Evolutionary conservation across 1,140 invertebrate species (phyloP).

Genomic region (Drosophila paulistorum): DNA sequence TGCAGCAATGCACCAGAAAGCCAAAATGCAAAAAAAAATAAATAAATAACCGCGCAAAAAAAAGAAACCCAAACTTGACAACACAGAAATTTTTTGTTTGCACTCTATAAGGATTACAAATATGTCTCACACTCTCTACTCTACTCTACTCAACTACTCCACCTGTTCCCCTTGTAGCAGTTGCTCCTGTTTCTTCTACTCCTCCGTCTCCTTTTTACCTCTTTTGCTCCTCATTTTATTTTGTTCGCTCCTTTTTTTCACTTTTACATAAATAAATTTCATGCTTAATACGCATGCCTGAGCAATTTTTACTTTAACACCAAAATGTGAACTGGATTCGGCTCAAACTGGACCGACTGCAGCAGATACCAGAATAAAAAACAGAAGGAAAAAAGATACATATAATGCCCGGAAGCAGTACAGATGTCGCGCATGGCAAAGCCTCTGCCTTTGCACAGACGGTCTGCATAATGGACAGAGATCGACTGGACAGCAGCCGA

Average conservation of each 20-base stretch:
- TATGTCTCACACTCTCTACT: constrained; percentile 42
- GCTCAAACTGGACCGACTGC: constrained; percentile 7
- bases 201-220: constrained; percentile 3
- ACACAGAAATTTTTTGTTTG: constrained; percentile 77
- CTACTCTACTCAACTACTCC: background rate
- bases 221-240: background rate
- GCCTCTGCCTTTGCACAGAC: constrained; percentile 31
- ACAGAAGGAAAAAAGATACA: background rate
- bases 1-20: constrained; percentile 40
- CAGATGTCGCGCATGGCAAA: constrained; percentile 67
- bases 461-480: constrained; percentile 51
- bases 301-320: constrained; percentile 77
- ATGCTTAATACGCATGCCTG: constrained; percentile 79
- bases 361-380: background rate
- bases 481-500: background rate
- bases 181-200: constrained; percentile 29
- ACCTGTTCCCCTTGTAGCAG: constrained; percentile 9
- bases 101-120: constrained; percentile 80
- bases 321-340: constrained; percentile 44
- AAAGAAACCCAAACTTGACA: constrained; percentile 57
- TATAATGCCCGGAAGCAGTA: constrained; percentile 73
- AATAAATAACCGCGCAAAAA: constrained; percentile 41
- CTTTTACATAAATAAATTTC: constrained; percentile 66
- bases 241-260: constrained; percentile 9
- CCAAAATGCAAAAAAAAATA: constrained; percentile 8